phyloP scores from a whole-genome alignment of 2,888 invertebrate species.

The Scrobipalpa costella region DNA sequence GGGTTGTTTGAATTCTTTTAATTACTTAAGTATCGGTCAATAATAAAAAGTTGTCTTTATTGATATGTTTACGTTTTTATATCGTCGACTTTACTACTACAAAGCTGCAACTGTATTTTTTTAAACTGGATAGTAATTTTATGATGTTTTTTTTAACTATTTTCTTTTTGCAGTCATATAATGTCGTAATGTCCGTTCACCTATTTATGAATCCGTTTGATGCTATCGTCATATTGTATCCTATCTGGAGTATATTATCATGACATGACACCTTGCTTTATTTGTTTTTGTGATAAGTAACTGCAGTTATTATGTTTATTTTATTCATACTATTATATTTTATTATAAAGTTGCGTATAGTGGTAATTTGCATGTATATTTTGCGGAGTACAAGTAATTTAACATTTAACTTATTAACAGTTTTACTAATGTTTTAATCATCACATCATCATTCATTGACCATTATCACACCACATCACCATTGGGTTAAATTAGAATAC shows the following conservation, averaged over 20 bases:
- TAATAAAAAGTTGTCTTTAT: too few species aligned
- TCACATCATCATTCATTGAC: neutral
- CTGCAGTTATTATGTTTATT: neutral
- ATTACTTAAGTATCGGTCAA: too few species aligned
- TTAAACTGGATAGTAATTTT: too few species aligned
- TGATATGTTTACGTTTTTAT: too few species aligned
- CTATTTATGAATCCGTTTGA: neutral
- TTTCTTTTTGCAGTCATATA: too few species aligned
- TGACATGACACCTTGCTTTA: neutral
- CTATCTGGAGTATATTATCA: neutral
- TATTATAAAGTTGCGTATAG: neutral
- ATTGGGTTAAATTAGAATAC: neutral
- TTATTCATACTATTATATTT: neutral
- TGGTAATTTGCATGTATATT: slow-evolving; percentile 1
- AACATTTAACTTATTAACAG: slow-evolving; percentile 14
- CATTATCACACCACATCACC: neutral
- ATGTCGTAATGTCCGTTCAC: too few species aligned
- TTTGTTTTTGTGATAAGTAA: neutral
- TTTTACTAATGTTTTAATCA: neutral
- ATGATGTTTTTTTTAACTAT: too few species aligned
- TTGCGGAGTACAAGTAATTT: neutral
- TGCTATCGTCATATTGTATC: neutral
- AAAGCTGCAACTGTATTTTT: too few species aligned
- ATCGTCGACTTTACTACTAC: too few species aligned
- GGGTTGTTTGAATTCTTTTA: too few species aligned